Conservation (phyloP, 2,113 vertebrate species). For the Gnathonemus echidnorhynchus region DNA sequence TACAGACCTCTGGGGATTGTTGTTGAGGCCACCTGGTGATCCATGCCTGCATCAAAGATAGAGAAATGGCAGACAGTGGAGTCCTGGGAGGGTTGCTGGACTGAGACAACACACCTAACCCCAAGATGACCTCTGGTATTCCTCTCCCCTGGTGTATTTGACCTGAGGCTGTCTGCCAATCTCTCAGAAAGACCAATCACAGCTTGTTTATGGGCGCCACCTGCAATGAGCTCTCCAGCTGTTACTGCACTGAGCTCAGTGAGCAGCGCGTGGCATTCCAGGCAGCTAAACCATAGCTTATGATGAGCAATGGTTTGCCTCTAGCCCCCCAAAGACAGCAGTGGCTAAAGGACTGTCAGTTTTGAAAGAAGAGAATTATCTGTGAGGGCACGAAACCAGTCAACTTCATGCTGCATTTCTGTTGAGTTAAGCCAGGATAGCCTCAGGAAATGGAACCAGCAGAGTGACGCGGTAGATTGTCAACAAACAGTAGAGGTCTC, state of each 20-base stretch:
- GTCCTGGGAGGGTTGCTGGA: neutral
- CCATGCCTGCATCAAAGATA: neutral
- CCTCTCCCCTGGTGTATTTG: neutral
- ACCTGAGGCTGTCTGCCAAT: neutral
- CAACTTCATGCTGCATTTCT: neutral
- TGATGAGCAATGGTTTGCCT: neutral
- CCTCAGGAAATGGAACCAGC: neutral
- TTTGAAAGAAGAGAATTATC: neutral
- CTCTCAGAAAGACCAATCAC: neutral
- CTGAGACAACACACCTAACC: neutral
- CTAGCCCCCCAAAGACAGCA: neutral
- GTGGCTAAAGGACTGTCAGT: neutral
- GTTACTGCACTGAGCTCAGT: neutral
- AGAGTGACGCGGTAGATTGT: neutral
- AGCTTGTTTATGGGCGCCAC: neutral
- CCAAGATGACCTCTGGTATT: neutral
- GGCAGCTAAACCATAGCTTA: neutral
- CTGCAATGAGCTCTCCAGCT: neutral
- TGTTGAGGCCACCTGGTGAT: neutral
- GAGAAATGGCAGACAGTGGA: neutral
- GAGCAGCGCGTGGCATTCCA: neutral
- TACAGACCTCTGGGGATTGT: neutral
- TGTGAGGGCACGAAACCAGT: neutral
- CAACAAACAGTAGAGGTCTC: neutral
- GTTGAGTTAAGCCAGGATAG: neutral